Evolutionary conservation across 2,888 invertebrate genomes (phyloP), one percentile per base, ranked within the genome.

Genomic region (Deilephila elpenor): DNA sequence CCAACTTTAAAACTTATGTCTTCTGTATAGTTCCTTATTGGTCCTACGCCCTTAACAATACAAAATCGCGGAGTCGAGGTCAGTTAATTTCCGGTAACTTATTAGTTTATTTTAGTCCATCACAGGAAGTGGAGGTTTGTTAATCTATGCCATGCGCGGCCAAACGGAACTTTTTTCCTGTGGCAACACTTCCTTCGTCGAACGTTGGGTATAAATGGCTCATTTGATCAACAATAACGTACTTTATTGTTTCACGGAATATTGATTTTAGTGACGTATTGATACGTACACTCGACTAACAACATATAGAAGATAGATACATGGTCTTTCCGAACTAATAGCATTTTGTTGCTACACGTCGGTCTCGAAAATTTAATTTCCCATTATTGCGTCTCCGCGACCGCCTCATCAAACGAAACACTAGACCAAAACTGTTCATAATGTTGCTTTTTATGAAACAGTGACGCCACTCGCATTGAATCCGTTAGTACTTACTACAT

Each of bases 71-170:
- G 60, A 81, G 81, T 83, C 80, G 78, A 91, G 91, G 92, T 82
- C 89, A 80, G 64, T 71, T 76, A 75, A 80, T 82, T 91, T 92
- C 93, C 93, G 89, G 86, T 70, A 84, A 86, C 86, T 87, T 89
- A 88, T 90, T 86, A 83, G 88, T 88, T 88, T 91, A 92, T 91
- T 91, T 90, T 89, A 89, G 81, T 78, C 76, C 80, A 82, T 80
- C 85, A 76, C 85, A 90, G 93, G 92, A 93, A 92, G 89, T 85
- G 83, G 87, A 87, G 86, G 83, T 89, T 88, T 89, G 88, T 90
- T 87, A 90, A 91, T 89, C 86, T 89, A 89, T 90, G 85, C 88
- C 83, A 84, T 83, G 87, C 86, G 89, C 88, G 88, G 86, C 84
- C 83, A 79, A 83, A 84, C 83, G 86, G 84, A 88, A 86, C 88